phyloP scores from a whole-genome alignment of 1,140 invertebrate genomes.

The Megalopta genalis region DNA sequence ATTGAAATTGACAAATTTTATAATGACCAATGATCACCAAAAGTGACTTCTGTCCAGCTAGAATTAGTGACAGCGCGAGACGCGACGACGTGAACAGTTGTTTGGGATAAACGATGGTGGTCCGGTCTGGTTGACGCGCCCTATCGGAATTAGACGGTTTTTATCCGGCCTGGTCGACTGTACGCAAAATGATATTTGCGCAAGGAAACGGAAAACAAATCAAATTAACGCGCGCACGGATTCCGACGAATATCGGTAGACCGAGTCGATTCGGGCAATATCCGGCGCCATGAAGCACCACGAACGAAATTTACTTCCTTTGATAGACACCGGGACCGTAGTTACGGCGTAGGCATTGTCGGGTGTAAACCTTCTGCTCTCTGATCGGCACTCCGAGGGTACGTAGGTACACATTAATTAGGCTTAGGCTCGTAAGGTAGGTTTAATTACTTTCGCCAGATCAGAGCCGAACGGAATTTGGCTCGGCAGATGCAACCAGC shows the following conservation, averaged over 20 bases:
- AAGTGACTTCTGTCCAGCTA: no score
- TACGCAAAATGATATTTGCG: background rate
- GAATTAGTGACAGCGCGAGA: no score
- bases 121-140: no score
- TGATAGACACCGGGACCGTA: conserved; percentile 54
- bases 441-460: conserved; percentile 79
- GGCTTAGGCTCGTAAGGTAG: conserved; percentile 74
- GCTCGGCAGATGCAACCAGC: conserved; percentile 27
- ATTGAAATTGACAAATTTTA: no score
- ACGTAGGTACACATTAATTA: conserved; percentile 75
- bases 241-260: conserved; percentile 23
- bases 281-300: conserved; percentile 15
- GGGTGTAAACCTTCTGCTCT: conserved; percentile 59
- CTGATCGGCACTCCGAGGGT: conserved; percentile 54
- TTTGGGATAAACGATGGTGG: background rate
- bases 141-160: background rate
- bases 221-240: conserved; percentile 18
- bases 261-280: conserved; percentile 35
- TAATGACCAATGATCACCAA: no score
- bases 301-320: conserved; percentile 65
- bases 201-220: background rate
- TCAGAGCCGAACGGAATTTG: conserved; percentile 69
- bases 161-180: background rate
- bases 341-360: conserved; percentile 58
- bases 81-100: background rate